phyloP scores from a whole-genome alignment of 2,888 invertebrate species.

The Eupithecia centaureata region DNA sequence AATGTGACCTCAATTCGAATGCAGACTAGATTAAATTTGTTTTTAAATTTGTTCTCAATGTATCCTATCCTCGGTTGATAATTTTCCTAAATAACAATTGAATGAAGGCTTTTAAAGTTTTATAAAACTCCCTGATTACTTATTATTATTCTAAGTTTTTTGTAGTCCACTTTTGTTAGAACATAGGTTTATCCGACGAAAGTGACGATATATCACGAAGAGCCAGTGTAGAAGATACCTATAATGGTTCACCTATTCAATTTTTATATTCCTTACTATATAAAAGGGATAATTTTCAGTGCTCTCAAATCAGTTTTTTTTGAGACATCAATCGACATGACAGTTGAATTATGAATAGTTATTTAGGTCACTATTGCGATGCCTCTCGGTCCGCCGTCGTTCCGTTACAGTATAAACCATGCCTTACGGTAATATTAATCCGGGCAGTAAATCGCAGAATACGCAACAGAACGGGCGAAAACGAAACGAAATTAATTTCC shows the following conservation, averaged over 20 bases:
- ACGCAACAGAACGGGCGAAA: slow-evolving; percentile 63
- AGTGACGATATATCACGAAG: too few species aligned
- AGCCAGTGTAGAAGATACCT: too few species aligned
- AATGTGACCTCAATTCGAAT: not conserved
- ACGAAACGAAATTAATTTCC: slow-evolving; percentile 76
- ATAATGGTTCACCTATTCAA: too few species aligned
- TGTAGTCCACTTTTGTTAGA: too few species aligned
- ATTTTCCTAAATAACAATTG: not conserved
- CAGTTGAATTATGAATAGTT: not conserved
- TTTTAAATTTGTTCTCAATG: not conserved
- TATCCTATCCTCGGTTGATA: not conserved
- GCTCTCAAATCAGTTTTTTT: not conserved
- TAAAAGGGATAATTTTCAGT: not conserved
- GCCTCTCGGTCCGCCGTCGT: not conserved
- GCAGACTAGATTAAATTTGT: not conserved
- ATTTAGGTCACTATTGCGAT: not conserved
- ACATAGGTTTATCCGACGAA: too few species aligned
- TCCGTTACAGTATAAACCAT: not conserved
- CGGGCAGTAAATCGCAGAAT: slow-evolving; percentile 72
- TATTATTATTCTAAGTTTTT: not conserved
- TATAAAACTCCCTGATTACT: not conserved
- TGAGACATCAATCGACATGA: not conserved
- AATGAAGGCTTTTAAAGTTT: not conserved
- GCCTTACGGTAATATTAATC: slow-evolving; percentile 63
- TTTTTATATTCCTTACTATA: too few species aligned